Percentiles rank a stretch among this genome's conserved stretches.
phyloP scores from a whole-genome alignment of 2,797 vertebrate species.

The Psittacula derbiana region DNA sequence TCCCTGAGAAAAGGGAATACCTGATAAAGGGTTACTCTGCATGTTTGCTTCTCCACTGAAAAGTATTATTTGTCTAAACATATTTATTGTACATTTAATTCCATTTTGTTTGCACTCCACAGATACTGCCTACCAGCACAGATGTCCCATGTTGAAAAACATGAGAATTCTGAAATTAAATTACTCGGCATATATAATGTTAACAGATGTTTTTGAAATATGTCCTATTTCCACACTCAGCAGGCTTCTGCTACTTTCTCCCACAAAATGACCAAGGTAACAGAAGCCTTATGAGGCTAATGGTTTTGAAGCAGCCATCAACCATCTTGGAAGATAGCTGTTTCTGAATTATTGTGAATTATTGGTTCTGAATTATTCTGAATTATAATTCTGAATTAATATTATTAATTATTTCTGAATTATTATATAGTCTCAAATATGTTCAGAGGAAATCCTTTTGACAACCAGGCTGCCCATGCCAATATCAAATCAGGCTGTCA shows the following conservation, averaged over 20 bases:
- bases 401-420: too few relatives aligned
- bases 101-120: slow-evolving; percentile 49
- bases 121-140: slow-evolving; percentile 46
- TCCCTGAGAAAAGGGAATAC: neutral
- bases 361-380: too few relatives aligned
- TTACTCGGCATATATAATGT: neutral
- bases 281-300: neutral
- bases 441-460: neutral
- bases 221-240: neutral
- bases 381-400: too few relatives aligned
- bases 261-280: neutral
- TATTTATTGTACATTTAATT: slow-evolving; percentile 49
- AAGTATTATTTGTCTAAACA: slow-evolving; percentile 2
- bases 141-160: slow-evolving; percentile 66
- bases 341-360: neutral
- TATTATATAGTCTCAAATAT: neutral
- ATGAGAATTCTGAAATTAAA: slow-evolving; percentile 54
- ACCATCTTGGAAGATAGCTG: neutral
- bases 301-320: neutral
- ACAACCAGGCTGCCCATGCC: neutral
- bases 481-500: neutral
- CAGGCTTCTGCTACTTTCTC: slow-evolving; percentile 2
- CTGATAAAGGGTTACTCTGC: neutral
- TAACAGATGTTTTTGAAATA: slow-evolving; percentile 64
- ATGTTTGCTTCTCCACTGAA: neutral